These are phyloP conservation scores for Heterocephalus glaber DNA, from an alignment of 2,113 vertebrate species.

Conservation along the genomic window DNA sequence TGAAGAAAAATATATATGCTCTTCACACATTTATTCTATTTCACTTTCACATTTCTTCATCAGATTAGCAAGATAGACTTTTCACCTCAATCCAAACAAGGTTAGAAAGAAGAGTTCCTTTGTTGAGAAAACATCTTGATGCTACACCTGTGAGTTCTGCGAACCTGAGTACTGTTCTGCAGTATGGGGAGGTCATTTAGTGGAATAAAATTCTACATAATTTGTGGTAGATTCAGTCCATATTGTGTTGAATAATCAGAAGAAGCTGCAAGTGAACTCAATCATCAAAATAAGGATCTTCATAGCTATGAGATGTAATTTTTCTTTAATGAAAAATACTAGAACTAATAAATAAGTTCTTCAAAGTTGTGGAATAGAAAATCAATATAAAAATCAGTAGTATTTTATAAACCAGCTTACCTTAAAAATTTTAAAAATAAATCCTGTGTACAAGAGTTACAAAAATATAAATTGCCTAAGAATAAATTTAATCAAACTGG, in stretches of 20 bases:
- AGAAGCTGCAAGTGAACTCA: slow-evolving; percentile 91
- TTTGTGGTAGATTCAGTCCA: slow-evolving; percentile 95
- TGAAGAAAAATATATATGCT: slow-evolving; percentile 70
- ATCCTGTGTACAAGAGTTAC: no score
- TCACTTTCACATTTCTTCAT: slow-evolving; percentile 90
- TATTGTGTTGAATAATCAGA: slow-evolving; percentile 92
- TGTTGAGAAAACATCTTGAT: not conserved
- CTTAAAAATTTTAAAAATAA: no score
- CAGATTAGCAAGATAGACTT: slow-evolving; percentile 76
- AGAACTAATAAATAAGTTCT: no score
- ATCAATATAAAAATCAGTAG: no score
- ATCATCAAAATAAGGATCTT: slow-evolving; percentile 94
- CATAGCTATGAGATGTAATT: slow-evolving; percentile 88
- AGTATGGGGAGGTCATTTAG: slow-evolving; percentile 93
- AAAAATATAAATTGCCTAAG: no score
- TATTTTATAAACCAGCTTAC: no score
- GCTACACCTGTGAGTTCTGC: slow-evolving; percentile 88
- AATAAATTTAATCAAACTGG: no score
- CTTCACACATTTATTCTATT: slow-evolving; percentile 88
- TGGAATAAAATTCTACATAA: slow-evolving; percentile 98
- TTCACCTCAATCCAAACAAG: slow-evolving; percentile 82
- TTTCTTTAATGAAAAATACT: no score
- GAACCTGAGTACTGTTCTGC: slow-evolving; percentile 97
- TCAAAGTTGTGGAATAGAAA: no score
- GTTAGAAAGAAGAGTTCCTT: slow-evolving; percentile 84